Base-by-base conservation (phyloP, 2,113 vertebrate genomes). In the Sphyrna mokarran region DNA sequence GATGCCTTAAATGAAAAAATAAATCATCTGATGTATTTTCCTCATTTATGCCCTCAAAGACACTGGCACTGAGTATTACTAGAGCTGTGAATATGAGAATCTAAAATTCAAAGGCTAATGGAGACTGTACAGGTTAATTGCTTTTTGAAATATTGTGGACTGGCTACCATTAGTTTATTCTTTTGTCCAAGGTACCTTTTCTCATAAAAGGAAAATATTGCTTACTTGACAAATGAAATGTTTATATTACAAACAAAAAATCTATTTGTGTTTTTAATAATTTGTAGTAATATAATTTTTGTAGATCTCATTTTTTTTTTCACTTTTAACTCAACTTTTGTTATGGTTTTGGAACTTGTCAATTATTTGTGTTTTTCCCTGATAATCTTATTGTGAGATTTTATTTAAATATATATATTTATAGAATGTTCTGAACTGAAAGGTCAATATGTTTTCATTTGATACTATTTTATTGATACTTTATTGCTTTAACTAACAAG, bases 401-500 rank as follows among this genome's bases (percentile, higher is more conserved):
- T 90, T n/a, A 14, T 9, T 61, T 5, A 43, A 87, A 26, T 26
- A 54, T 23, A 23, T 54, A 40, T 87, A 93, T 93, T 93, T 66
- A 93, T 93, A 18, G 16, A 63, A 37, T 66, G 37, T 68, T 93
- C 16, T 33, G 37, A 40, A 61, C 18, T 91, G 89, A 68, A 37
- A 89, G 22, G n/a, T 66, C 2, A 37, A 37, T 93, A 93, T 93
- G n/a, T 68, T 91, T 93, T 93, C 89, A 93, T 93, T 68, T 66
- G 63, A 68, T 93, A 3, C 1, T 37, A 33, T 68, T 37, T 14
- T 66, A 66, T 7, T 93, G 37, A 1, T 40, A 37, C 14, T 37
- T 33, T 37, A 33, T 37, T 93, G 16, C 1, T 66, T 93, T 63
- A 93, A 37, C n/a, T 93, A 66, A 66, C 89, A 8, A 5, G 16